phyloP scores from a whole-genome alignment of 2,113 vertebrate species.

The Deroptyus accipitrinus region DNA sequence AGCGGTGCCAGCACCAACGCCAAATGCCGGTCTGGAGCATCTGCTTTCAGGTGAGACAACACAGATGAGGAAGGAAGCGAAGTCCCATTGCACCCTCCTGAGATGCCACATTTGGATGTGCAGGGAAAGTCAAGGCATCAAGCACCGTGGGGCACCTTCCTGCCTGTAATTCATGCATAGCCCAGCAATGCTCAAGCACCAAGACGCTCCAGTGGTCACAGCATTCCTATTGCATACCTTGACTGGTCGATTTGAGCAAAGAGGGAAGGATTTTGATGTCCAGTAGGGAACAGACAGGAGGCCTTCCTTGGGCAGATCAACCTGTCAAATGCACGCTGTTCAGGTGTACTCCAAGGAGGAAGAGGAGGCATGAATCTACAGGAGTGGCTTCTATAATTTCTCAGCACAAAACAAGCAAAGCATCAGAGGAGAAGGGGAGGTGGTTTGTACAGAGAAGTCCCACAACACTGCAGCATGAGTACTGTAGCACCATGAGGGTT shows the following conservation, averaged over 20 bases:
- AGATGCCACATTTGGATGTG: not conserved
- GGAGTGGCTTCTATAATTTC: not conserved
- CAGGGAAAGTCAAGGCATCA: not conserved
- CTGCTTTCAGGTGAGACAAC: not conserved
- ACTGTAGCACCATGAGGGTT: not conserved
- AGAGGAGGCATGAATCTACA: not conserved
- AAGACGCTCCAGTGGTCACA: not conserved
- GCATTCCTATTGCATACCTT: not conserved
- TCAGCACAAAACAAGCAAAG: not conserved
- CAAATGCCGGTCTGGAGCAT: not conserved
- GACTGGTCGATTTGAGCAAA: not conserved
- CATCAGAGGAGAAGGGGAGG: not conserved
- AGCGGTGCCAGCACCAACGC: not conserved
- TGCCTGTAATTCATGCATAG: not conserved
- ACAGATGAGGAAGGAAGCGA: not conserved
- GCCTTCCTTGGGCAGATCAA: not conserved
- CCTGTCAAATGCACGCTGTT: not conserved
- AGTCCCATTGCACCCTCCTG: not conserved
- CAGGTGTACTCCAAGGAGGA: not conserved
- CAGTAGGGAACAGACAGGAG: not conserved
- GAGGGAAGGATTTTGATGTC: not conserved
- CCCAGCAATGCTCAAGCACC: not conserved
- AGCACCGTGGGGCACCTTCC: not conserved
- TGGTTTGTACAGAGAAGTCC: not conserved
- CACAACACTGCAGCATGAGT: not conserved